Evolutionary conservation across 2,888 invertebrate genomes (phyloP), one percentile per base, ranked within the genome.

Genomic region (Tenthredo livida): DNA sequence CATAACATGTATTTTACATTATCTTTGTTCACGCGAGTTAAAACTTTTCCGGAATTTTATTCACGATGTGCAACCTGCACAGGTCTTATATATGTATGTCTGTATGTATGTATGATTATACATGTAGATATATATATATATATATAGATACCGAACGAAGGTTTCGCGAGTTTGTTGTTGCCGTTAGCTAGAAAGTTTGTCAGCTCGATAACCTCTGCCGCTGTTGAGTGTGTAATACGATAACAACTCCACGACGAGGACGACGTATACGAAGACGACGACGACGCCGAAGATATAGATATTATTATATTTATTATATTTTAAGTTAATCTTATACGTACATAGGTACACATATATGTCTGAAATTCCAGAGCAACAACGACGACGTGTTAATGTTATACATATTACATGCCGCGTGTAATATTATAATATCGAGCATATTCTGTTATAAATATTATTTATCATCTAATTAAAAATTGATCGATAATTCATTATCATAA

Each of bases 191-290:
- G 70, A 70, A 70, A 70, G 43, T 73, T 73, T 73, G 43, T 73
- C 43, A 73, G 40, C 40, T 40, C 73, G 40, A 73, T 73, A 73
- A 73, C 43, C 43, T 73, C 73, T 43, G 43, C n/a, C 73, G 70
- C 70, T 40, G 70, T 70, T 40, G 21, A 40, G 73, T 43, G 10
- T 43, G n/a, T 40, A 25, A 43, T 73, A 73, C 43, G 67, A 67
- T 67, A 33, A 73, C 73, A 73, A 21, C 37, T 72, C 40, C 21
- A 10, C 21, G 40, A 33, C 67, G 61, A 10, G 1, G 25, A 10
- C 25, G 25, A 61, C 25, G 21, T 12, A 33, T 17, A 70, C 37
- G 5, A 70, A 15, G 67, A 67, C 25, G 67, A 67, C 10, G 67
- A 15, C 33, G 33, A 67, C 67, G 37, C 6, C 37, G 29, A 67